Conservation (phyloP, 2,113 vertebrate species). For the Phylloscopus whistleri region DNA sequence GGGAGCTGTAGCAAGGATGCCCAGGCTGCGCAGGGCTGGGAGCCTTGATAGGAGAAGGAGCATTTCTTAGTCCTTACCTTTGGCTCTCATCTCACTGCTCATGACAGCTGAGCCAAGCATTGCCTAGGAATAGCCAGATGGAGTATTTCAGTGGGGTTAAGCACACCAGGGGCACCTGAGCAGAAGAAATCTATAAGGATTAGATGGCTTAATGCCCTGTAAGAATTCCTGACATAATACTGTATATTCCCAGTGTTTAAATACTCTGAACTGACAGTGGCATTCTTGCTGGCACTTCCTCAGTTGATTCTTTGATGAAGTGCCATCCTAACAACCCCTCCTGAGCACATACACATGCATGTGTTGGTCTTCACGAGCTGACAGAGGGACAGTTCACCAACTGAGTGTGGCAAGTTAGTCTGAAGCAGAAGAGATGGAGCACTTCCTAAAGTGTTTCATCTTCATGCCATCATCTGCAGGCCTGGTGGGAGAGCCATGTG, state of each 20-base stretch:
- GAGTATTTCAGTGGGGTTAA: background rate
- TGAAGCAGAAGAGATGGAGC: background rate
- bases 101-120: background rate
- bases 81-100: background rate
- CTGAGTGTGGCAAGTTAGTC: background rate
- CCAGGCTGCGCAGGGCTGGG: fast-evolving
- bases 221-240: background rate
- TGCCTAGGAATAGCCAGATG: background rate
- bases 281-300: background rate
- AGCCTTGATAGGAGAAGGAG: background rate
- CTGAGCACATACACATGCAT: fast-evolving
- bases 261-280: background rate
- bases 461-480: background rate
- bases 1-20: background rate
- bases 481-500: background rate
- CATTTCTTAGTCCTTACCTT: background rate
- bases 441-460: background rate
- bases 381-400: background rate
- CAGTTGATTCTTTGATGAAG: background rate
- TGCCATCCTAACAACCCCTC: background rate
- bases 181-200: background rate
- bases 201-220: background rate
- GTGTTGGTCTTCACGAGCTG: background rate
- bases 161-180: too few relatives aligned
- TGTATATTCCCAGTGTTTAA: background rate